Evolutionary conservation across 2,888 invertebrate species (phyloP).

Genomic region (Leucania comma): DNA sequence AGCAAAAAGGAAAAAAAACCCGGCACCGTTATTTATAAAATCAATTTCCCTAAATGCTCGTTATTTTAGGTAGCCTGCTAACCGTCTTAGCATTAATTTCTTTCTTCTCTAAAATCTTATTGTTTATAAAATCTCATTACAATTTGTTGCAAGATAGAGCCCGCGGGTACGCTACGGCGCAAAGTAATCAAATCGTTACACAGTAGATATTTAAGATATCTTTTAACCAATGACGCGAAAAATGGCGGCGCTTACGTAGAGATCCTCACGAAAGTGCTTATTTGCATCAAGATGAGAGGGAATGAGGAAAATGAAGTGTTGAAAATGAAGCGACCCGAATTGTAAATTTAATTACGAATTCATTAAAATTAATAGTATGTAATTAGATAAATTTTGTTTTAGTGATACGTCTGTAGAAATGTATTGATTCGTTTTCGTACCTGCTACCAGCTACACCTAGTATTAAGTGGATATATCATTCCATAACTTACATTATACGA

Average conservation of each 20-base stretch:
- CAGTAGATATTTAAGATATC: constrained; percentile 56
- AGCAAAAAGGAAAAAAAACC: constrained; percentile 25
- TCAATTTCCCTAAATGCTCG: constrained; percentile 38
- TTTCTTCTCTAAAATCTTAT: constrained; percentile 43
- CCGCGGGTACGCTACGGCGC: constrained; percentile 33
- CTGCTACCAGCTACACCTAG: background rate
- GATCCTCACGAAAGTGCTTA: constrained; percentile 62
- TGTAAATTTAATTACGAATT: constrained; percentile 55
- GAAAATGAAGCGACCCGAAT: constrained; percentile 38
- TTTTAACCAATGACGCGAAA: constrained; percentile 64
- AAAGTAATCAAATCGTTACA: constrained; percentile 63
- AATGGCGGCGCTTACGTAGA: constrained; percentile 62
- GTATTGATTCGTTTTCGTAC: background rate
- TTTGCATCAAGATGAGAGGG: constrained; percentile 65
- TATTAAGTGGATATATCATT: background rate
- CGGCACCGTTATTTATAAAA: constrained; percentile 30
- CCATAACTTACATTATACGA: background rate
- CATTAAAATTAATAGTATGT: constrained; percentile 37
- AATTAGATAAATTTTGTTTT: constrained; percentile 22
- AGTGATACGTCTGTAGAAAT: background rate
- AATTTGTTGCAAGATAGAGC: constrained; percentile 46
- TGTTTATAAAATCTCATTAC: constrained; percentile 59
- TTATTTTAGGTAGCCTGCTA: constrained; percentile 38
- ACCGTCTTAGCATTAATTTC: constrained; percentile 37
- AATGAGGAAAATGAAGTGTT: constrained; percentile 54